phyloP scores from a whole-genome alignment of 2,113 vertebrate species.

The Plotosus lineatus region DNA sequence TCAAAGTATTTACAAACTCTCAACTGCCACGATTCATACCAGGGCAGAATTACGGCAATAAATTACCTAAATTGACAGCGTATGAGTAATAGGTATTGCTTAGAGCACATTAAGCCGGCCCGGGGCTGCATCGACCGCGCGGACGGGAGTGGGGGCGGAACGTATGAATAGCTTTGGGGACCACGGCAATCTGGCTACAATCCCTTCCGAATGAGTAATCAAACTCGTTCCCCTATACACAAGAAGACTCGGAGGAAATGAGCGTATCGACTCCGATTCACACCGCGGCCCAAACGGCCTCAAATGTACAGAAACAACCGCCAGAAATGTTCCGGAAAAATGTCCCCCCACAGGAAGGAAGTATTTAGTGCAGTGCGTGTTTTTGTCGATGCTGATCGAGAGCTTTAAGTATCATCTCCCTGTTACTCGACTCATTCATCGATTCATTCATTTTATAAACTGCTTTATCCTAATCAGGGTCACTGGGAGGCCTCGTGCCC shows the following conservation, averaged over 20 bases:
- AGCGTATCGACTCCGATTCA: constrained; percentile 13
- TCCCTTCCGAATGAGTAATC: constrained; percentile 43
- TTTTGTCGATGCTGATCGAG: not conserved
- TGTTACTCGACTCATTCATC: no score
- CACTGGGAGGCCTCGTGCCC: no score
- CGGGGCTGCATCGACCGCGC: constrained; percentile 34
- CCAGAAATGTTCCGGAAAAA: not conserved
- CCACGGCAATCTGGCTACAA: constrained; percentile 23
- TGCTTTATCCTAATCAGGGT: no score
- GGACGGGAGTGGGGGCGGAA: not conserved
- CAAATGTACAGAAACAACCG: not conserved
- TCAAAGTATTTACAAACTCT: constrained; percentile 60
- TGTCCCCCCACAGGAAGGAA: no score
- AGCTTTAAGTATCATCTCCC: not conserved
- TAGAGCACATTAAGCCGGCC: constrained; percentile 48
- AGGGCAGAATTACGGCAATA: constrained; percentile 55
- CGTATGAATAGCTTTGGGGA: constrained; percentile 32
- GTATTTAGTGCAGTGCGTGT: no score
- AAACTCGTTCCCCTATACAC: constrained; percentile 23
- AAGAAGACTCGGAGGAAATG: constrained; percentile 35
- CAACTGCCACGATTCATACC: constrained; percentile 51
- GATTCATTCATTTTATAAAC: no score
- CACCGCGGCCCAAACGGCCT: not conserved
- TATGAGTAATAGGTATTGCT: constrained; percentile 60
- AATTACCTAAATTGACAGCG: constrained; percentile 60